phyloP scores from a whole-genome alignment of 2,113 vertebrate genomes.

The Rhombomys opimus region DNA sequence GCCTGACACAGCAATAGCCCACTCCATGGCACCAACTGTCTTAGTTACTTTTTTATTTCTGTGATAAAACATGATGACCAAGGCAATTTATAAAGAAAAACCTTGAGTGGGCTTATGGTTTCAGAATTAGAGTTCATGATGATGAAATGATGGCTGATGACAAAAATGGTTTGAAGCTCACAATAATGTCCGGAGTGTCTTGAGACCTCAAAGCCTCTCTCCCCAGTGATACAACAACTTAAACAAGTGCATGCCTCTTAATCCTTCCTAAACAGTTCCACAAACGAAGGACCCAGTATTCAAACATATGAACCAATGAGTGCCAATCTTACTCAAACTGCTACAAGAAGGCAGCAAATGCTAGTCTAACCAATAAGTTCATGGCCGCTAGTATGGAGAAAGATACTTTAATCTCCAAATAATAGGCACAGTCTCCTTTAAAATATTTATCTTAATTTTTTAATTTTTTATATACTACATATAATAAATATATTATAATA shows the following conservation, averaged over 20 bases:
- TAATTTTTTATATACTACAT: not conserved
- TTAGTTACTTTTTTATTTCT: not conserved
- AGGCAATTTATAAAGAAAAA: not conserved
- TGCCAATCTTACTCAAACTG: not conserved
- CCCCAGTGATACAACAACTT: not conserved
- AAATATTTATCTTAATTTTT: not conserved
- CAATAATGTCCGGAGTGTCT: not conserved
- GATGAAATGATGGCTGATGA: not conserved
- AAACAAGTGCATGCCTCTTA: not conserved
- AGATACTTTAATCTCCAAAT: not conserved
- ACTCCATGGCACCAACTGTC: not conserved
- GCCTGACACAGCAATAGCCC: not conserved
- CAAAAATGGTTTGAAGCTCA: not conserved
- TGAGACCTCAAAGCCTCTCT: not conserved
- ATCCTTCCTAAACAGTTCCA: not conserved
- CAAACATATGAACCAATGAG: not conserved
- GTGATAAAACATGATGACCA: not conserved
- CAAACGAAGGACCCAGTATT: not conserved
- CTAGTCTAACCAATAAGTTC: not conserved
- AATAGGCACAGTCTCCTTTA: not conserved
- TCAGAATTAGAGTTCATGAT: no score
- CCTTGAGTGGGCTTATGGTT: not conserved
- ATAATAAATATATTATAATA: not conserved
- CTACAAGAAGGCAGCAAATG: not conserved
- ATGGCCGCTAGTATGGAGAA: no score